Evolutionary conservation across 2,797 vertebrate species (phyloP).

Genomic region (Sebastes reedi): DNA sequence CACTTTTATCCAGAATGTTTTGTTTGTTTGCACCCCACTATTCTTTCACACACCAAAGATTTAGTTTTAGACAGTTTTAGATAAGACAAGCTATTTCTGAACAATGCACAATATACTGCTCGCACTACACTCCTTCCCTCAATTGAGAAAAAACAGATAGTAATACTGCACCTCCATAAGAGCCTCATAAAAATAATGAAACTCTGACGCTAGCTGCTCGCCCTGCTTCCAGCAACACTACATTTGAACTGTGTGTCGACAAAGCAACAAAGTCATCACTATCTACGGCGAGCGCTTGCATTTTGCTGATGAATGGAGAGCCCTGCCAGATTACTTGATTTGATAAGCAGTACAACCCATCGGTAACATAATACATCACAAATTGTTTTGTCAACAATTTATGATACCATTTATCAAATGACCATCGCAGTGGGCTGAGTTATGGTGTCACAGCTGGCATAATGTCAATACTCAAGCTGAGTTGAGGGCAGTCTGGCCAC

Average conservation of each 20-base stretch:
- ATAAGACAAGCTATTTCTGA: conserved; percentile 31
- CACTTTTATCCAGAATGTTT: conserved; percentile 15
- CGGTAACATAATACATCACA: conserved; percentile 88
- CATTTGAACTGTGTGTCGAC: conserved; percentile 68
- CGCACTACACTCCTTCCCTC: neutral
- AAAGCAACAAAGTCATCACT: conserved; percentile 79
- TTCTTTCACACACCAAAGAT: conserved; percentile 6
- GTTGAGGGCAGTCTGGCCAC: conserved; percentile 79
- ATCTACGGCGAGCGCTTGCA: conserved; percentile 73
- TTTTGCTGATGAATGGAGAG: conserved; percentile 85
- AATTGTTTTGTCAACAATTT: conserved; percentile 91
- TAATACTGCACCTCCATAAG: conserved; percentile 18
- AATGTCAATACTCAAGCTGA: conserved; percentile 87
- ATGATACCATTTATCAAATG: conserved; percentile 88
- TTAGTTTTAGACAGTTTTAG: conserved; percentile 13
- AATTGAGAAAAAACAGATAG: conserved; percentile 32
- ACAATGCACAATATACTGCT: conserved; percentile 18
- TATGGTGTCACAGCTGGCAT: conserved; percentile 88
- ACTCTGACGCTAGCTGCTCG: conserved; percentile 37
- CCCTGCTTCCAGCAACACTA: conserved; percentile 55
- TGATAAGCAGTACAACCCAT: conserved; percentile 88
- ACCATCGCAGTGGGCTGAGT: conserved; percentile 85
- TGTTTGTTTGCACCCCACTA: conserved; percentile 1
- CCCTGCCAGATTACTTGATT: conserved; percentile 87
- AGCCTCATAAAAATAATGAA: conserved; percentile 61